A percentile compares a stretch with the other conserved stretches of the same genome.
Evolutionary conservation across 2,113 vertebrate species (phyloP).

Genomic region (Oryzias celebensis): DNA sequence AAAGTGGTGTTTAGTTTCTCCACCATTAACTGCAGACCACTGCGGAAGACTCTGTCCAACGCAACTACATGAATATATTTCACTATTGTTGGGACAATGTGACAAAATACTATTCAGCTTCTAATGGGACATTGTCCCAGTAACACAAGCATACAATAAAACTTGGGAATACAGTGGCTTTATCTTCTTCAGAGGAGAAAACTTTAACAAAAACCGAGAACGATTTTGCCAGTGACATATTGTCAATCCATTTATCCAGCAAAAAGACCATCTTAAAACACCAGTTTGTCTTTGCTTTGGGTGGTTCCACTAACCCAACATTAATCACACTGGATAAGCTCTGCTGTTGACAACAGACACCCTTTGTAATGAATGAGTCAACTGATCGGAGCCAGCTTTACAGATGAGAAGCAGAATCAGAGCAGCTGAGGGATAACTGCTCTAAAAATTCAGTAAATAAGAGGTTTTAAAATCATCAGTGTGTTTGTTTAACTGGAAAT

Average conservation of each 20-base stretch:
- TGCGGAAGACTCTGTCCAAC: slow-evolving; percentile 10
- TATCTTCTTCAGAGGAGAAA: slow-evolving; percentile 36
- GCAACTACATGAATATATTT: slow-evolving; percentile 1
- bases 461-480: slow-evolving; percentile 52
- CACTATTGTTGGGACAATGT: slow-evolving; percentile 10
- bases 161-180: slow-evolving; percentile 15
- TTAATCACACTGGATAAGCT: slow-evolving; percentile 70
- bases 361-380: slow-evolving; percentile 69
- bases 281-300: slow-evolving; percentile 52
- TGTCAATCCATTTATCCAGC: slow-evolving; percentile 44
- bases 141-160: slow-evolving; percentile 15
- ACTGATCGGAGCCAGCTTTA: slow-evolving; percentile 69
- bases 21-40: slow-evolving; percentile 8
- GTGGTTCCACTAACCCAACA: slow-evolving; percentile 60
- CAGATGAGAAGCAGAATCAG: slow-evolving; percentile 56
- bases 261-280: slow-evolving; percentile 54
- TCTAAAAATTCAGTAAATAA: slow-evolving; percentile 59
- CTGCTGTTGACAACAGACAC: slow-evolving; percentile 65
- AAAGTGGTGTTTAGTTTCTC: slow-evolving; percentile 1
- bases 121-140: slow-evolving; percentile 4
- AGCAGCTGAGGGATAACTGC: slow-evolving; percentile 60
- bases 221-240: slow-evolving; percentile 37
- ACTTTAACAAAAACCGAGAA: slow-evolving; percentile 26
- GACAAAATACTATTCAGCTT: slow-evolving; percentile 17
- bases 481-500: slow-evolving; percentile 53